These are phyloP conservation scores for Timema podura DNA, from an alignment of 2,888 invertebrate species.

Conservation along the genomic window DNA sequence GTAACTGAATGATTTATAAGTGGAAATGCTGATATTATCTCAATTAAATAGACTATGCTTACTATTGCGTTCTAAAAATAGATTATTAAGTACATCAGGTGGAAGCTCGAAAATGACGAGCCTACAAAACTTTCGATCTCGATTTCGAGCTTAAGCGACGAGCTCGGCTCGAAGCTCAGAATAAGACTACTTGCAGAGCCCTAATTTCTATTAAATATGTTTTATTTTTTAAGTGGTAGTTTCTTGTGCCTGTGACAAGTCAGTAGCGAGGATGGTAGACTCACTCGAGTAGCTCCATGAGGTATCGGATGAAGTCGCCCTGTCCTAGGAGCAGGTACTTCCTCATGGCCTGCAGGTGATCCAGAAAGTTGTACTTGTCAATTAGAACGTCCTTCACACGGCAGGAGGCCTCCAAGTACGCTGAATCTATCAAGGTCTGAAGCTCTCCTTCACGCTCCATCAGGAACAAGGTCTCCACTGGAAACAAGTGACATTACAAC, in stretches of 20 bases:
- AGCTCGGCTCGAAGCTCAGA: too few relatives aligned
- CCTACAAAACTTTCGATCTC: too few relatives aligned
- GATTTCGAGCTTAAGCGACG: too few relatives aligned
- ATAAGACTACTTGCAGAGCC: too few relatives aligned
- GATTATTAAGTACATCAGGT: too few relatives aligned
- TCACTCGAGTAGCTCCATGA: conserved; percentile 88
- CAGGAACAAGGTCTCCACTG: conserved; percentile 60
- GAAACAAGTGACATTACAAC: conserved; percentile 30
- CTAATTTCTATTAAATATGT: too few relatives aligned
- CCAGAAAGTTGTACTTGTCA: conserved; percentile 81
- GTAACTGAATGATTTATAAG: too few relatives aligned
- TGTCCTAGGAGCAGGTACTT: conserved; percentile 89
- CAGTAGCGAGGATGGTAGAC: conserved; percentile 38
- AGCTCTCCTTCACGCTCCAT: conserved; percentile 70
- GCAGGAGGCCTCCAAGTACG: conserved; percentile 81
- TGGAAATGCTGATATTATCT: too few relatives aligned
- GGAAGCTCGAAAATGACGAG: too few relatives aligned
- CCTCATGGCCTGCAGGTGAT: conserved; percentile 87
- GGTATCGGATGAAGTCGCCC: conserved; percentile 92
- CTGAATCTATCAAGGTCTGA: conserved; percentile 74
- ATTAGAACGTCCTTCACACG: conserved; percentile 82
- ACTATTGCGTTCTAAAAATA: too few relatives aligned
- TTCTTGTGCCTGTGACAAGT: neutral
- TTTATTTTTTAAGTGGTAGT: too few relatives aligned
- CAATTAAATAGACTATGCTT: too few relatives aligned